Conservation (phyloP, 2,113 vertebrate species). For the Cairina moschata region DNA sequence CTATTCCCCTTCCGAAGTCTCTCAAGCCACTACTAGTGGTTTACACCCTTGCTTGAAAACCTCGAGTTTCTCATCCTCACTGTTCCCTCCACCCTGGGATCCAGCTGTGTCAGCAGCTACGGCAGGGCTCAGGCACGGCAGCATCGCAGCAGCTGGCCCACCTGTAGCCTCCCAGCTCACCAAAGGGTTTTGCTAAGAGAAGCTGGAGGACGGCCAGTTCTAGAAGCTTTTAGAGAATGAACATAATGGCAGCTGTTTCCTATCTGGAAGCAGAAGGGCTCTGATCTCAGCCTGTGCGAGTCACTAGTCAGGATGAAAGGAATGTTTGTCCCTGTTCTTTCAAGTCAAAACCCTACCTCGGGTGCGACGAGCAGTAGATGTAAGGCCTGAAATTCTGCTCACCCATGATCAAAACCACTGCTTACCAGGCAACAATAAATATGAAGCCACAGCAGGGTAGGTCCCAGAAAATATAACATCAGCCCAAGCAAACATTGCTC, state of each 20-base stretch:
- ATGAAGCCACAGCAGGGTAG: rapidly evolving
- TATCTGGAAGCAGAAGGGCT: constrained; percentile 7
- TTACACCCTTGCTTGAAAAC: neutral
- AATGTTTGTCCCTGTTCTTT: neutral
- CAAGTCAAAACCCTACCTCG: neutral
- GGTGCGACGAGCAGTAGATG: rapidly evolving
- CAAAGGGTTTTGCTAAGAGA: constrained; percentile 20
- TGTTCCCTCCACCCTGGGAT: neutral
- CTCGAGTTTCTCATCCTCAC: neutral
- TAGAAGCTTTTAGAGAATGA: neutral
- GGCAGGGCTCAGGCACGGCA: neutral
- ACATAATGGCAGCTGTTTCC: constrained; percentile 42
- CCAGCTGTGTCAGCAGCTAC: rapidly evolving
- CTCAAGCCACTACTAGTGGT: neutral
- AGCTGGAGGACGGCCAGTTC: constrained; percentile 37
- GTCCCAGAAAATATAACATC: neutral
- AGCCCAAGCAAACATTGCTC: neutral
- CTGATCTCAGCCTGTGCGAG: neutral
- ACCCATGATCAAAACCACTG: neutral
- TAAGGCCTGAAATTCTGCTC: neutral
- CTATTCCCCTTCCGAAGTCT: neutral
- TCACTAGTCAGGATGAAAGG: neutral
- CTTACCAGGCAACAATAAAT: neutral
- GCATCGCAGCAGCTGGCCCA: neutral
- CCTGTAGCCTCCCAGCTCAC: neutral